Percentiles rank a stretch among this genome's conserved stretches.
Conservation (phyloP, 2,888 invertebrate species). For the Amiota mariae region DNA sequence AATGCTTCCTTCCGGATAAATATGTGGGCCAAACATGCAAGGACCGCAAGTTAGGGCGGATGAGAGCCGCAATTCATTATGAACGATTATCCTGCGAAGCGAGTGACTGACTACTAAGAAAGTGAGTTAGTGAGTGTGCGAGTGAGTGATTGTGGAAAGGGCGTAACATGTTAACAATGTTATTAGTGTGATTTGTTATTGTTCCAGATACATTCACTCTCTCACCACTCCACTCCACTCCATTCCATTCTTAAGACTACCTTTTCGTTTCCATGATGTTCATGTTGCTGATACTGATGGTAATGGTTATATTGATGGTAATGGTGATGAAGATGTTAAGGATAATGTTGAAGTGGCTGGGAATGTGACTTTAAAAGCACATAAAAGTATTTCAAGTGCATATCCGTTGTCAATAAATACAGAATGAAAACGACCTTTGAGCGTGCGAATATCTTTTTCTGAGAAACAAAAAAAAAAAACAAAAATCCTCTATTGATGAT, state of each 20-base stretch:
- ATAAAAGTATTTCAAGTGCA: conserved; percentile 44
- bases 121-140: conserved; percentile 1
- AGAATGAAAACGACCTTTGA: conserved; percentile 20
- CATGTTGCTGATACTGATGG: conserved; percentile 37
- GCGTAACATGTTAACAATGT: conserved; percentile 34
- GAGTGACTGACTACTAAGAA: no score
- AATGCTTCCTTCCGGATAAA: conserved; percentile 59
- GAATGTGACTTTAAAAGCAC: conserved; percentile 64
- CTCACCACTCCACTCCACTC: background rate
- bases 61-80: conserved; percentile 23
- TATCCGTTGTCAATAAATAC: conserved; percentile 61
- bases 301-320: conserved; percentile 48
- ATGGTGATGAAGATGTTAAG: conserved; percentile 28
- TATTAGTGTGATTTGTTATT: conserved; percentile 62
- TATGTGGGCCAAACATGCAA: conserved; percentile 66
- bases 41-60: conserved; percentile 10
- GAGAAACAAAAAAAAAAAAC: background rate
- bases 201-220: conserved; percentile 19
- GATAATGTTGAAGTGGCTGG: conserved; percentile 45
- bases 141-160: background rate
- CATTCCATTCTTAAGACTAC: no score
- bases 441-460: conserved; percentile 43
- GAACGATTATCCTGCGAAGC: conserved; percentile 14
- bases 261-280: conserved; percentile 33
- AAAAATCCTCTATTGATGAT: conserved; percentile 19